Percentiles rank a stretch among this genome's conserved stretches.
Conservation (phyloP, 2,888 invertebrate genomes). For the Eledona agricola region DNA sequence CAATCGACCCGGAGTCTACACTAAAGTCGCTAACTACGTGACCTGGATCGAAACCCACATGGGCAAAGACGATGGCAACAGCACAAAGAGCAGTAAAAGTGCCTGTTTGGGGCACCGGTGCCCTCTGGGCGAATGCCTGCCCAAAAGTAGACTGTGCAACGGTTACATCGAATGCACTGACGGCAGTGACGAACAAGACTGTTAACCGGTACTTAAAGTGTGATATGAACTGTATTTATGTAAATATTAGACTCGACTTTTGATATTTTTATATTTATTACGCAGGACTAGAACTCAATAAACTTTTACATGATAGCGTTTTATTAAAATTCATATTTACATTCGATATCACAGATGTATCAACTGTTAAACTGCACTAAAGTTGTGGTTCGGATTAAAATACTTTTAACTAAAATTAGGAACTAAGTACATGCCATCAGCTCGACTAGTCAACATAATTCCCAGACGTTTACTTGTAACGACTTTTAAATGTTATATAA, state of each 20-base stretch:
- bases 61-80: constrained; percentile 41
- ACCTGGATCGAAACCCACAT: constrained; percentile 75
- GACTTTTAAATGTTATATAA: no score
- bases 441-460: no score
- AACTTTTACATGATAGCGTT: constrained; percentile 8
- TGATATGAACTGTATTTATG: constrained; percentile 37
- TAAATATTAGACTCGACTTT: constrained; percentile 26
- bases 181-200: constrained; percentile 76
- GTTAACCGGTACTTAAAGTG: constrained; percentile 52
- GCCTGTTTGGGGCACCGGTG: constrained; percentile 76
- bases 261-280: constrained; percentile 34
- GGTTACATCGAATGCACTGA: constrained; percentile 81
- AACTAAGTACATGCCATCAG: constrained; percentile 26
- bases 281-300: constrained; percentile 15
- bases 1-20: constrained; percentile 82
- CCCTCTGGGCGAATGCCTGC: constrained; percentile 78
- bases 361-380: constrained; percentile 10
- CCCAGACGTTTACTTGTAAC: no score
- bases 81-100: constrained; percentile 44
- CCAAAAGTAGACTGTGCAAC: constrained; percentile 76
- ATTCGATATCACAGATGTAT: constrained; percentile 37
- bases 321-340: constrained; percentile 20
- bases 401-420: constrained; percentile 9
- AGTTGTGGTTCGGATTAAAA: not conserved
- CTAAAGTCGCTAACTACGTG: constrained; percentile 79